Percentiles rank a stretch among this genome's conserved stretches.
These are phyloP conservation scores for Conistra vaccinii DNA, from an alignment of 2,888 invertebrate species.

Conservation along the genomic window DNA sequence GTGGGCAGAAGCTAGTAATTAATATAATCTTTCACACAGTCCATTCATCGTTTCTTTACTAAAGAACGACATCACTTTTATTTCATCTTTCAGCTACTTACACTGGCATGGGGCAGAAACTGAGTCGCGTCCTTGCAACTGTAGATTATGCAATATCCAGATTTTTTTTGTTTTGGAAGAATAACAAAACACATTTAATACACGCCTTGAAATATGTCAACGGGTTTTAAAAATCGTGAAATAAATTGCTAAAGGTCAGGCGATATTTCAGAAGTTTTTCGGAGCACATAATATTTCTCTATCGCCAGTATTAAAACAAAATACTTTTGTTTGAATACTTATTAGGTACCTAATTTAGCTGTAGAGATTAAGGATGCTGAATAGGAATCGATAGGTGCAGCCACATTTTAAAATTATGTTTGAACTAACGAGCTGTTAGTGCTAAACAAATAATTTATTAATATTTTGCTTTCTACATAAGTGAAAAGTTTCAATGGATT, in stretches of 20 bases:
- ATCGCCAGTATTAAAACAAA: background rate
- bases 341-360: background rate
- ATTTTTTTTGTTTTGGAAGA: background rate
- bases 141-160: background rate
- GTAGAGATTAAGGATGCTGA: too few relatives aligned
- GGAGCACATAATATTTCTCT: background rate
- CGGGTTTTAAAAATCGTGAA: background rate
- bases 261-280: background rate
- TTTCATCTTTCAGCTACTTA: background rate
- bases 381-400: background rate
- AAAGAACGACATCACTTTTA: too few relatives aligned
- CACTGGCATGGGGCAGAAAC: background rate
- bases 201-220: background rate
- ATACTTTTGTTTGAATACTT: background rate
- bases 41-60: too few relatives aligned
- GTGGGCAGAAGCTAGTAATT: too few relatives aligned
- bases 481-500: slow-evolving; percentile 22
- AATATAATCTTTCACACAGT: too few relatives aligned
- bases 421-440: background rate
- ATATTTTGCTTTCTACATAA: slow-evolving; percentile 5
- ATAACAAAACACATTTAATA: background rate
- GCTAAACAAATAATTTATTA: background rate
- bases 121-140: background rate
- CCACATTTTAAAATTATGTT: background rate
- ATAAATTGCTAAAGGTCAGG: background rate